Evolutionary conservation across 2,113 vertebrate species (phyloP).

Genomic region (Catharus minimus): DNA sequence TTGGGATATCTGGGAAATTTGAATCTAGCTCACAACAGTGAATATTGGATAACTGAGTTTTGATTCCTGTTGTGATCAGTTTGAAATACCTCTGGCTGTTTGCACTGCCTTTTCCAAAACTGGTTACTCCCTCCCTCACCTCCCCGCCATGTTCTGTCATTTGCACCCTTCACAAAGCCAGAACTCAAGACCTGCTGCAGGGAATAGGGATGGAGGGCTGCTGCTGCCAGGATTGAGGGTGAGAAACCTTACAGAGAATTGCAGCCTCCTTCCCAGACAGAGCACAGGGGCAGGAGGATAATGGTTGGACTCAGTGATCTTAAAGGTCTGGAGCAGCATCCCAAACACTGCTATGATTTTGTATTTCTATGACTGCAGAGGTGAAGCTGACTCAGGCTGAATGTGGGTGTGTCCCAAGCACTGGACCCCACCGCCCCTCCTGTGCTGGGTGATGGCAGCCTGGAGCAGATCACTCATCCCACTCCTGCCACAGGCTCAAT

Average conservation of each 20-base stretch:
- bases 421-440: rapidly evolving
- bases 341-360: neutral
- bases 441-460: neutral
- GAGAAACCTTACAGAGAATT: neutral
- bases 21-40: neutral
- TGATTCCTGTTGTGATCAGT: neutral
- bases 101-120: neutral
- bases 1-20: neutral
- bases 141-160: rapidly evolving
- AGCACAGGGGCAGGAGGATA: neutral
- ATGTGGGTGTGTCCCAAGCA: rapidly evolving
- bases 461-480: rapidly evolving
- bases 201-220: rapidly evolving
- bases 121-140: neutral
- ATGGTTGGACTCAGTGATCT: rapidly evolving
- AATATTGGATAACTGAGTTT: neutral
- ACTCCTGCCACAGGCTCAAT: rapidly evolving
- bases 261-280: neutral
- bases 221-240: neutral
- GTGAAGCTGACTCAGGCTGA: neutral
- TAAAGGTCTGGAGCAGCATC: neutral
- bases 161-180: neutral
- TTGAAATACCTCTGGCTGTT: neutral
- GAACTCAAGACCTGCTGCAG: neutral
- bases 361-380: rapidly evolving